These are phyloP conservation scores for Neoaliturus tenellus DNA, from an alignment of 2,888 invertebrate genomes.

Conservation along the genomic window DNA sequence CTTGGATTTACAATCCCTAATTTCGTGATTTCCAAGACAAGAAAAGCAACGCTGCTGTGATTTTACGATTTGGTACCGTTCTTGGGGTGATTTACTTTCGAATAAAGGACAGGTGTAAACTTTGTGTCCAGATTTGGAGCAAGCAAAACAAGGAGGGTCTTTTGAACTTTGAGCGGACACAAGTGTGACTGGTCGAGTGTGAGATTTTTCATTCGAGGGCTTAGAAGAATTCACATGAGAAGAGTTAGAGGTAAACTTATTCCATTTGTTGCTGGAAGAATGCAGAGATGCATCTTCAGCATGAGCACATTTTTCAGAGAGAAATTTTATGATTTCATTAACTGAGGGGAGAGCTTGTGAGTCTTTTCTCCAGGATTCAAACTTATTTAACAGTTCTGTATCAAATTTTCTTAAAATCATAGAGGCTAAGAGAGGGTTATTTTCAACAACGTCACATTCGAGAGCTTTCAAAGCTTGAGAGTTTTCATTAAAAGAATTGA, in stretches of 20 bases:
- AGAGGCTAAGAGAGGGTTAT: background rate
- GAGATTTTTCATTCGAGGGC: background rate
- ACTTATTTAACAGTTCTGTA: background rate
- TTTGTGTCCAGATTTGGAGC: background rate
- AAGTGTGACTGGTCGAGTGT: background rate
- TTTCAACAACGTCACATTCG: background rate
- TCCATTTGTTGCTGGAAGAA: background rate
- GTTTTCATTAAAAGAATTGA: background rate
- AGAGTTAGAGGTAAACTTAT: background rate
- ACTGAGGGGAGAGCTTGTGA: background rate
- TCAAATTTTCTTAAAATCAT: background rate
- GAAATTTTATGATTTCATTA: background rate
- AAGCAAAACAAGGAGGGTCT: background rate
- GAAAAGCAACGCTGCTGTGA: background rate
- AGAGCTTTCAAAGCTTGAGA: conserved; percentile 1
- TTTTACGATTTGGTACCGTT: background rate
- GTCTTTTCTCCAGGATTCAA: background rate
- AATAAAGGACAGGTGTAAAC: background rate
- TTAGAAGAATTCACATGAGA: background rate
- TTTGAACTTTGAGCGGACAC: background rate
- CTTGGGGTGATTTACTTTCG: background rate
- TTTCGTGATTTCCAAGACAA: background rate
- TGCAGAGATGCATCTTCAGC: background rate
- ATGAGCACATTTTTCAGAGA: background rate
- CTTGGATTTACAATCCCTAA: background rate